These are phyloP conservation scores for Parasteatoda lunata DNA, from an alignment of 2,888 invertebrate species.

Conservation along the genomic window DNA sequence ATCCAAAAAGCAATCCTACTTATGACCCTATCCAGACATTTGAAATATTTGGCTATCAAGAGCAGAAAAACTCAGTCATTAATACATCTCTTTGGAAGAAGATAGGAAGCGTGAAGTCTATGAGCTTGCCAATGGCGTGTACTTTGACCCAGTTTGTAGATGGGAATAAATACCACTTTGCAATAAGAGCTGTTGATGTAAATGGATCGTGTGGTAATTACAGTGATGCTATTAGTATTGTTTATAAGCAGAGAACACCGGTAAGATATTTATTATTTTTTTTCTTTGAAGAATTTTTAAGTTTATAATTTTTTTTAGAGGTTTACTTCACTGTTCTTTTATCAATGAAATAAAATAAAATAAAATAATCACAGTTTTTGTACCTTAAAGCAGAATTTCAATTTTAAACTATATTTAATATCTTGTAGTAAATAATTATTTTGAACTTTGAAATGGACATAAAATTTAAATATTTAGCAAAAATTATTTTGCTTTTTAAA, in stretches of 20 bases:
- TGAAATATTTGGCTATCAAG: slow-evolving; percentile 44
- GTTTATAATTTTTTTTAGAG: not conserved
- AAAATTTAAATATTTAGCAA: not conserved
- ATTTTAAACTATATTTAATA: not conserved
- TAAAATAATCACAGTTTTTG: not conserved
- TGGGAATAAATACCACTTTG: slow-evolving; percentile 26
- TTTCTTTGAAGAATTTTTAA: not conserved
- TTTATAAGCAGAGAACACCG: not conserved
- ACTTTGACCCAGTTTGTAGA: slow-evolving; percentile 35
- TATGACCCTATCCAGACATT: not conserved
- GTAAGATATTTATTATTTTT: not conserved
- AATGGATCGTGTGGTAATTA: not conserved
- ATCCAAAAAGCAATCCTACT: not conserved
- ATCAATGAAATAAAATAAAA: not conserved
- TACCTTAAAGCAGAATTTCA: not conserved
- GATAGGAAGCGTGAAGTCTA: slow-evolving; percentile 28
- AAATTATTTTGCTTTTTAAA: too few species aligned
- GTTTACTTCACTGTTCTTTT: not conserved
- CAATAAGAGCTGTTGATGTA: slow-evolving; percentile 30
- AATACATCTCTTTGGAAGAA: slow-evolving; percentile 26
- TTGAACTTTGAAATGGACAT: not conserved
- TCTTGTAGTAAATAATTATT: not conserved
- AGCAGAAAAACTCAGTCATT: not conserved
- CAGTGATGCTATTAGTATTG: slow-evolving; percentile 40
- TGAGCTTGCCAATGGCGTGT: slow-evolving; percentile 43